Conservation (phyloP, 2,113 vertebrate genomes). For the Dunckerocampus dactyliophorus region DNA sequence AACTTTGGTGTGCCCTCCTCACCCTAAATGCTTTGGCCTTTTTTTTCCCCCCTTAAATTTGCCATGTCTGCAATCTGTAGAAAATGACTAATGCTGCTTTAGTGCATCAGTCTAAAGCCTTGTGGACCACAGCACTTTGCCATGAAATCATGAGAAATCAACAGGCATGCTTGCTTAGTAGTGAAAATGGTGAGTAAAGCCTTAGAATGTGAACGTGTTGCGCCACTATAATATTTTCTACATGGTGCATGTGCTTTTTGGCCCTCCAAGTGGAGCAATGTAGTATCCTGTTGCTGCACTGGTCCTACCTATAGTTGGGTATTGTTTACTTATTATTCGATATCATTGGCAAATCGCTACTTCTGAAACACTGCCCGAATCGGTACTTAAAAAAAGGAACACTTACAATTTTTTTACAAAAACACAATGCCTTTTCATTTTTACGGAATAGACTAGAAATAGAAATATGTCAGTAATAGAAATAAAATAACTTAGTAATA, state of each 20-base stretch:
- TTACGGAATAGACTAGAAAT: no score
- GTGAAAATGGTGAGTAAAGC: not conserved
- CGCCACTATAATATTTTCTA: not conserved
- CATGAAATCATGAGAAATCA: conserved; percentile 1
- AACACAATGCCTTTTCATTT: not conserved
- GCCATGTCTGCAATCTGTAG: not conserved
- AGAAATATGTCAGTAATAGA: no score
- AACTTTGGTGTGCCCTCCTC: not conserved
- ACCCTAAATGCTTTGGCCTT: not conserved
- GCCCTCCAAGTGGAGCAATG: not conserved
- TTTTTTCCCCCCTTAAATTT: not conserved
- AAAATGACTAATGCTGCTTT: not conserved
- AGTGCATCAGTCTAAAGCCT: not conserved
- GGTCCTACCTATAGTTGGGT: no score
- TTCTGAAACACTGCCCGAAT: no score
- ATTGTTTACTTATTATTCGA: no score
- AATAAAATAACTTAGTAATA: no score
- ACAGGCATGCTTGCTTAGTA: not conserved
- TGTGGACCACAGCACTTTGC: not conserved
- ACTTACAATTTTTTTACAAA: not conserved
- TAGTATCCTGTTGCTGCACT: no score
- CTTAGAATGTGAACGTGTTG: not conserved
- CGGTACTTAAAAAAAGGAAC: no score
- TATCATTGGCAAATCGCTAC: no score
- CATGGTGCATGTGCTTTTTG: not conserved